phyloP scores from a whole-genome alignment of 2,113 vertebrate genomes.

The Lamprotornis superbus region DNA sequence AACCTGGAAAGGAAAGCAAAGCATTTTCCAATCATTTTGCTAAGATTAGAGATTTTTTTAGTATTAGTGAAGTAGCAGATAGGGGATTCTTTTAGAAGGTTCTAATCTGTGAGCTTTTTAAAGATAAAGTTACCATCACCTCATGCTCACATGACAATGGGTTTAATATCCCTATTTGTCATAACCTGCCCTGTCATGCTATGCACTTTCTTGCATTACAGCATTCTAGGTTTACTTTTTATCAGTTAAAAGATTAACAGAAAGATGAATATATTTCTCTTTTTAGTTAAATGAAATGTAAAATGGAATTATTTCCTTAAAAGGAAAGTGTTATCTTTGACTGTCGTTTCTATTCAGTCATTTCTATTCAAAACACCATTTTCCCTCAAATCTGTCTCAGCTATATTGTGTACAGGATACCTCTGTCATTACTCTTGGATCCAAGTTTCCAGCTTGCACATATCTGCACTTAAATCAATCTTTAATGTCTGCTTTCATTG shows the following conservation, averaged over 20 bases:
- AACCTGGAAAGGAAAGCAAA: background rate
- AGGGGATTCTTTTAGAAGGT: background rate
- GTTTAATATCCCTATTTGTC: background rate
- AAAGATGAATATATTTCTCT: background rate
- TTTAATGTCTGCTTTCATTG: background rate
- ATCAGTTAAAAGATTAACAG: background rate
- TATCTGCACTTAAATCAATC: background rate
- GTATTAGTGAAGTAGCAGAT: background rate
- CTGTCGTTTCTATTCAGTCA: background rate
- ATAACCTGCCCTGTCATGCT: background rate
- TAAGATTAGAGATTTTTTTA: background rate
- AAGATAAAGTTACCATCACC: background rate
- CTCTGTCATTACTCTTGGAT: background rate
- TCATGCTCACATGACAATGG: background rate
- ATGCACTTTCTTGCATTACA: background rate
- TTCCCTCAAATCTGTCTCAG: background rate
- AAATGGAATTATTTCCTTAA: background rate
- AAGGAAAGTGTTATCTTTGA: background rate
- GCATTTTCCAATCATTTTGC: background rate
- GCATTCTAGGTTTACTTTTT: background rate
- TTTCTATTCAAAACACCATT: background rate
- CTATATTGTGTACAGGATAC: rapidly evolving
- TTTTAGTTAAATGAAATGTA: background rate
- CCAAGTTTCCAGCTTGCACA: background rate
- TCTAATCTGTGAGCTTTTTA: background rate